Base-by-base conservation (phyloP, 2,888 invertebrate species). In the Seira ritae region DNA sequence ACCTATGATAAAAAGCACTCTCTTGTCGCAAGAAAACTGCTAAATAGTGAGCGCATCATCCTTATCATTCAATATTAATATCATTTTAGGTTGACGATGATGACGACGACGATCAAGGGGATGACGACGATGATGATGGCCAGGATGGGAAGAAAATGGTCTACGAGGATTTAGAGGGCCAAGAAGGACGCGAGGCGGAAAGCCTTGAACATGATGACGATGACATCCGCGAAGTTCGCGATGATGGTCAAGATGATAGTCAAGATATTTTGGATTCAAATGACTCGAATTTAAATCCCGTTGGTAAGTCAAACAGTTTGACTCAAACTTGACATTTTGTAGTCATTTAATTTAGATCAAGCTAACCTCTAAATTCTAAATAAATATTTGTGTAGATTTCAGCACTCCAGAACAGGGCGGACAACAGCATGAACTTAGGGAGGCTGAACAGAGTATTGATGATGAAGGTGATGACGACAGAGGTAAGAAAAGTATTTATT, bases 51-150 rank as follows among this genome's bases (percentile, higher is more conserved):
- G 8, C 3, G 3, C 31, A 31, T 31, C 3, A 31, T 31, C 31
- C 31, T 31, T 4, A 31, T 31, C 31, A 31, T 4, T 31, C 31
- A 31, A n/a, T n/a, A n/a, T n/a, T n/a, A n/a, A 31, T 31, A 4
- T 31, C 31, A 31, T 31, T 4, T 31, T 31, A 55, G 55, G 95
- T 95, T 89, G 95, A 95, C 72, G 95, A 94, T 88, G 92, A 92
- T 87, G 86, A 68, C 17, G 86, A 86, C 15, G 87, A 85, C 3
- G 87, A 86, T n/a, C 83, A 76, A 6, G 84, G 75, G n/a, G 82
- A 77, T 1, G 84, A 79, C 8, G 92, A 92, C 80, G 93, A 94
- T 0, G 92, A 93, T 84, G 92, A 91, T 37, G 93, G 92, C 88
- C 91, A 92, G 89, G 93, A 93, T 87, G 89, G 87, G 15, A 90